Base-by-base conservation (phyloP, 2,888 invertebrate genomes). In the Drosophila colorata region DNA sequence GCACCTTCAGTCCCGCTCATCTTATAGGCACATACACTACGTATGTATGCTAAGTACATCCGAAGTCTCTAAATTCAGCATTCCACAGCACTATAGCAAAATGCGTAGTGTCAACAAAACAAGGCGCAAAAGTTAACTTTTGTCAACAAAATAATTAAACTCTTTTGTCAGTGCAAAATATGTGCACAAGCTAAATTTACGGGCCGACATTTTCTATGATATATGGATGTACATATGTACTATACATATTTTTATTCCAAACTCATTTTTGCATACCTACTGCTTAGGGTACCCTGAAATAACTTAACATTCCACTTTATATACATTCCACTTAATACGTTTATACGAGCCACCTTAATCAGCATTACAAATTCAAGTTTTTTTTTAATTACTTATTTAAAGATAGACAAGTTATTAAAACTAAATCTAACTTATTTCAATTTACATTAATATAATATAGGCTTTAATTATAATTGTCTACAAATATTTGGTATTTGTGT, bases 111-210 rank as follows among this genome's bases (percentile, higher is more conserved):
- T 74, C 74, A 73, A 63, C 64, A 60, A 58, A 67, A 61, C 74
- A 59, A 71, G 70, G 66, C 80, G 73, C 73, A 70, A 84, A 84
- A 80, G 63, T 61, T 81, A 66, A 87, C 69, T 69, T 77, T 80
- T 86, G 80, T 80, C 80, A 80, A 86, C 80, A 80, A 73, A 80
- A 86, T 86, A 80, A 80, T 86, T 86, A 73, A 83, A 83, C 80
- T 77, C 84, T 67, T 55, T 73, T 63, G 64, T 63, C 56, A 20
- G 58, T 65, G 76, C 76, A 69, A 74, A 74, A 73, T 76, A 76
- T 71, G 72, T 79, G 60, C 48, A 61, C 40, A 74, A 69, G 75
- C 59, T 13, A 40, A 53, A 58, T 73, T 63, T 63, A 73, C 55
- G 55, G 40, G 28, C 38, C 35, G 28, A 46, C 51, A 38, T 55